Conservation (phyloP, 2,113 vertebrate species). For the Picathartes gymnocephalus region DNA sequence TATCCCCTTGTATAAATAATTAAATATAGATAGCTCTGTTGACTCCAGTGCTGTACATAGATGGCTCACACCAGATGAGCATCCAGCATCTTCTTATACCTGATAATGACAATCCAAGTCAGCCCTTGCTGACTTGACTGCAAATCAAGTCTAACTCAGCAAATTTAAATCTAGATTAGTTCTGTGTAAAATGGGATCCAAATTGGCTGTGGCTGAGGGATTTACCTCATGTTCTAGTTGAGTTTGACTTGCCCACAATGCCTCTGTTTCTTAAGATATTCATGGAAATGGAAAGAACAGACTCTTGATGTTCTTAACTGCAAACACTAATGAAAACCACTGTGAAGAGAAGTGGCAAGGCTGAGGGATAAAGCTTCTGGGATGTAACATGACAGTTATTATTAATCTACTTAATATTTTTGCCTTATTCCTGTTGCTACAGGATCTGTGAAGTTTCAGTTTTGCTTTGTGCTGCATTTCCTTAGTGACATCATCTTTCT, state of each 20-base stretch:
- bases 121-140: neutral
- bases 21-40: neutral
- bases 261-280: neutral
- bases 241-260: neutral
- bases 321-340: neutral
- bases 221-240: neutral
- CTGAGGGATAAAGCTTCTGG: neutral
- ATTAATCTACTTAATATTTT: slow-evolving; percentile 17
- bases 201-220: neutral
- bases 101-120: neutral
- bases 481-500: neutral
- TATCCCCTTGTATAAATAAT: neutral
- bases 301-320: neutral
- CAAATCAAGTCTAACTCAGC: neutral
- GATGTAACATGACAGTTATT: neutral
- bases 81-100: neutral
- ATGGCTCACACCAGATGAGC: neutral
- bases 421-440: neutral
- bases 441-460: neutral
- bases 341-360: neutral
- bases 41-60: neutral
- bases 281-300: neutral
- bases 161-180: neutral
- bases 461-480: neutral
- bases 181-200: neutral